Evolutionary conservation across 2,797 vertebrate genomes (phyloP).

Genomic region (Sparus aurata): DNA sequence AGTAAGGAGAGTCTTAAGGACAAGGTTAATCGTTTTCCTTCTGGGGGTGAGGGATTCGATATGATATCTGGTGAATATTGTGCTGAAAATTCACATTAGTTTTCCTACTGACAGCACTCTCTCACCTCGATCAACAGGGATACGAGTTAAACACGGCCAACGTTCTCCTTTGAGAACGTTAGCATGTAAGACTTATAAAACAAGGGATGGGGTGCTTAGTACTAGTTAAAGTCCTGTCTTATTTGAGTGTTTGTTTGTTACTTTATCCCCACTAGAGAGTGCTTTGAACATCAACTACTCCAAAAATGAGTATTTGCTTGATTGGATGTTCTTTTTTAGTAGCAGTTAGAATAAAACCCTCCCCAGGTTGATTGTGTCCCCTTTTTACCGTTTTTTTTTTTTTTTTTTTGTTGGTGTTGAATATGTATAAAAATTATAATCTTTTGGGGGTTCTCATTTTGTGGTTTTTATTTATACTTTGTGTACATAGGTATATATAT

Average conservation of each 20-base stretch:
- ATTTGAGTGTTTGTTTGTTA: constrained; percentile 61
- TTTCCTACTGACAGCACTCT: too few species aligned
- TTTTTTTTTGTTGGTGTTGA: constrained; percentile 68
- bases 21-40: too few species aligned
- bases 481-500: constrained; percentile 86
- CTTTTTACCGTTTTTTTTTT: constrained; percentile 35
- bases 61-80: too few species aligned
- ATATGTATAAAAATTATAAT: constrained; percentile 77
- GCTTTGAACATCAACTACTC: constrained; percentile 74
- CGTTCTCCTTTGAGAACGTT: too few species aligned
- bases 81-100: too few species aligned
- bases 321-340: constrained; percentile 71
- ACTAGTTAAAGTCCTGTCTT: constrained; percentile 48
- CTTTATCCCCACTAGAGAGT: constrained; percentile 65
- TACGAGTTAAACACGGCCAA: too few species aligned
- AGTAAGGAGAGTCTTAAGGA: too few species aligned
- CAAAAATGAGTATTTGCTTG: constrained; percentile 80
- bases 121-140: too few species aligned
- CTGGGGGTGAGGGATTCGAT: too few species aligned
- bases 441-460: constrained; percentile 70
- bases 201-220: constrained; percentile 35
- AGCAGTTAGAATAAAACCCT: constrained; percentile 58
- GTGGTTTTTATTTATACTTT: constrained; percentile 87
- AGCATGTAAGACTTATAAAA: too few species aligned
- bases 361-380: constrained; percentile 64